Base-by-base conservation (phyloP, 2,113 vertebrate genomes). In the Pitta sordida region DNA sequence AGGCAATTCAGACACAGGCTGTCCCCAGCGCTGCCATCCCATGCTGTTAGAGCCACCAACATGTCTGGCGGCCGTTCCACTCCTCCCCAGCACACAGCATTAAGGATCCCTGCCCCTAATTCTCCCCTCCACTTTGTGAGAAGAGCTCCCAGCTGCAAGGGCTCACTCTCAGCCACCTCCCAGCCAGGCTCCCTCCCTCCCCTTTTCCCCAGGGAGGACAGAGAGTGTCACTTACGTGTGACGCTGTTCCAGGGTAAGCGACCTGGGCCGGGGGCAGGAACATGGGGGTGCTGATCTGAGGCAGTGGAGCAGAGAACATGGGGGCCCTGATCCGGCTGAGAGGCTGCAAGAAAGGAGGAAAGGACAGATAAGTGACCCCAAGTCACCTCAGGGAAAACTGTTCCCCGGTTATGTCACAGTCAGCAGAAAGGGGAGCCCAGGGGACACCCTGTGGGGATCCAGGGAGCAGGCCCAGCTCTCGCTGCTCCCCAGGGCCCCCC, bases 211-310 rank as follows among this genome's bases (percentile, higher is more conserved):
- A 13, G 37, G 37, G 21, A 63, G 34, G 39, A 20, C 63, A 17
- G 26, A n/a, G n/a, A 64, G 43, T 52, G n/a, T n/a, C n/a, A n/a
- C 97, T 97, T 97, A 98, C 98, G 10, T 98, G 98, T 18, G 97
- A 93, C 2, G 97, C 97, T 6, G 97, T 92, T 36, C 96, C 98
- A 2, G 97, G 90, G 70, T 96, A 98, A 18, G 97, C 96, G 30
- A 97, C 96, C 94, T 98, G 98, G 48, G 97, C 97, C 3, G 97
- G 96, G 41, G 98, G 97, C 96, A 98, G 90, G 96, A 98, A 98
- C 97, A 98, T 93, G 44, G 97, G 97, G 2, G 94, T 93, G 94
- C 94, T 98, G 73, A 98, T 97, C 94, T 98, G 98, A 17, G 98
- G 95, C 97, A 98, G 62, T 0, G 98, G 96, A 73, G 96, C 97